Percentiles rank a stretch among this genome's conserved stretches.
These are phyloP conservation scores for Monodelphis domestica DNA, from an alignment of 2,797 vertebrate genomes.

Conservation along the genomic window DNA sequence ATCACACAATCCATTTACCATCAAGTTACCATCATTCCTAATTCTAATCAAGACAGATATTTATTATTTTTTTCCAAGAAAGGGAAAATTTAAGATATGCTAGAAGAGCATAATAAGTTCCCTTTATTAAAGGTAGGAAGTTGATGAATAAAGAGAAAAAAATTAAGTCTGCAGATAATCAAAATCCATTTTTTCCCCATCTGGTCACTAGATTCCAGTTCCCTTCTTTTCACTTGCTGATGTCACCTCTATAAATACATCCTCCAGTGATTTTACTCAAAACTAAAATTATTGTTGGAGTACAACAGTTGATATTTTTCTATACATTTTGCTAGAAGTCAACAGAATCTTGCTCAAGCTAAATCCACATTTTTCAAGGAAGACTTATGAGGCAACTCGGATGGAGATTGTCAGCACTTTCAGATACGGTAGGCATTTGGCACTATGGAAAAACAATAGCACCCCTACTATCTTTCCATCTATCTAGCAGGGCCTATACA, in stretches of 20 bases:
- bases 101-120: constrained; percentile 15
- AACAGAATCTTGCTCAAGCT: background rate
- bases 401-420: background rate
- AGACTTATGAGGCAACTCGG: background rate
- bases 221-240: background rate
- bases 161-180: background rate
- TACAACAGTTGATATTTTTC: background rate
- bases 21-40: too few relatives aligned
- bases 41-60: too few relatives aligned
- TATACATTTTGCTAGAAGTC: constrained; percentile 10
- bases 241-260: background rate
- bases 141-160: background rate
- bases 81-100: background rate
- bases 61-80: too few relatives aligned
- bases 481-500: background rate
- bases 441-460: background rate
- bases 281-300: background rate
- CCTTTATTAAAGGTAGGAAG: background rate
- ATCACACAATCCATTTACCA: too few relatives aligned
- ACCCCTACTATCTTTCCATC: constrained; percentile 8
- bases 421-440: background rate
- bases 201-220: background rate
- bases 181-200: background rate
- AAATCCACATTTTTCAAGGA: background rate
- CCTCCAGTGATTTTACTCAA: background rate